Percentiles rank a stretch among this genome's conserved stretches.
Evolutionary conservation across 2,888 invertebrate genomes (phyloP).

Genomic region (Aphelenchoides bicaudatus): DNA sequence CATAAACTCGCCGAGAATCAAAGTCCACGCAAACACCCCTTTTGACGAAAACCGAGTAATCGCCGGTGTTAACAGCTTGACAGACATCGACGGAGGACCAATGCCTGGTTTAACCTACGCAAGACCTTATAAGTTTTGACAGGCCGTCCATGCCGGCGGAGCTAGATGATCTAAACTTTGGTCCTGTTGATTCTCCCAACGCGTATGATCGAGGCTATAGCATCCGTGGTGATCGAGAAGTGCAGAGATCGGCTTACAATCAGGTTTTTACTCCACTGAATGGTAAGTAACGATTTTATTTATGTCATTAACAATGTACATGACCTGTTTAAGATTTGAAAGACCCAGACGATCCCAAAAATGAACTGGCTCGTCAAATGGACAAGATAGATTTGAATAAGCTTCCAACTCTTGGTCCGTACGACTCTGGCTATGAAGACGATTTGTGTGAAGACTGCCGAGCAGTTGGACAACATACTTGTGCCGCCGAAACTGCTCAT

Average conservation of each 20-base stretch:
- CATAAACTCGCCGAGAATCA: constrained; percentile 10
- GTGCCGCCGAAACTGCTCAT: neutral
- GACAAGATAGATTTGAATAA: constrained; percentile 13
- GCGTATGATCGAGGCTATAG: neutral
- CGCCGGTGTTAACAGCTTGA: neutral
- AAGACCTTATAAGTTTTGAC: constrained; percentile 16
- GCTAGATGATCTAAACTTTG: constrained; percentile 13
- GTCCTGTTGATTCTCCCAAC: neutral
- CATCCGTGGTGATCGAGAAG: constrained; percentile 1
- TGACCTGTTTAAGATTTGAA: too few relatives aligned
- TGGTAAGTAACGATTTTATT: too few relatives aligned
- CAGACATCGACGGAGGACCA: neutral
- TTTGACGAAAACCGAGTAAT: constrained; percentile 14
- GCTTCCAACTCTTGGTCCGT: too few relatives aligned
- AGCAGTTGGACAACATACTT: neutral
- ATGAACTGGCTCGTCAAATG: constrained; percentile 14
- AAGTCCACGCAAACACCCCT: constrained; percentile 7
- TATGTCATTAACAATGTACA: too few relatives aligned
- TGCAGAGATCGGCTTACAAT: constrained; percentile 7
- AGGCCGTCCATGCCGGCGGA: constrained; percentile 14
- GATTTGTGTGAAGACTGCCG: constrained; percentile 12
- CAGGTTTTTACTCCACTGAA: constrained; percentile 15
- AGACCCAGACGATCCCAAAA: constrained; percentile 12
- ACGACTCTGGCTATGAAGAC: constrained; percentile 4
- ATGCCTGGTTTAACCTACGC: constrained; percentile 8